Evolutionary conservation across 1,140 invertebrate genomes (phyloP), one percentile per base, ranked within the genome.

Genomic region (Lepidurus arcticus): DNA sequence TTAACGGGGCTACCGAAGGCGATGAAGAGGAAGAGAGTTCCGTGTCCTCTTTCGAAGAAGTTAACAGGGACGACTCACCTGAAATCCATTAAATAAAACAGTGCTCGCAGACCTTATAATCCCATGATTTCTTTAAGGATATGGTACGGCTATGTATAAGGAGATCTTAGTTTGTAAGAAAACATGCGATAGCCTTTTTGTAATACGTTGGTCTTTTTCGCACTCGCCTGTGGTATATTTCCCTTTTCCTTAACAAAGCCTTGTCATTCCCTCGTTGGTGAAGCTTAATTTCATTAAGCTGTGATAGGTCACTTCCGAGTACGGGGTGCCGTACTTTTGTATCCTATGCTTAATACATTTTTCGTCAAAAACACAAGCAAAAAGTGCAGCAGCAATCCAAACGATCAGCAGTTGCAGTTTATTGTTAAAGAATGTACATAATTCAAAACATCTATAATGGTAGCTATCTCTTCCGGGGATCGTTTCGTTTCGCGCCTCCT

Each of bases 1-100:
- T 79, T 1, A 77, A 80, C 24, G 76, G 76, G 26, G 16, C 26
- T 45, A 44, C 76, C 1, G 80, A 78, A 11, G 79, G 79, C 4
- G 78, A 78, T 24, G 80, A 81, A 43, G 79, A 78, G 0, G 80
- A 81, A 47, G 79, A 78, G 1, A 81, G 79, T 42, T 79, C 80
- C 16, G 81, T 78, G 7, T 82, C 81, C 21, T 82, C 81, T 9
- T 82, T 82, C 76, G 81, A 82, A 80, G 81, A 82, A 47, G 78
- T 82, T 42, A 80, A 81, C 75, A 78, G 81, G 42, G 78, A 78
- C 47, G 80, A 81, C 74, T 76, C 78, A 42, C 73, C 79, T 6
- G 44, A 45, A n/a, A 75, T 77, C 42, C 76, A 21, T 21, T 65
- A 65, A 65, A 11, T 16, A 65, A 65, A 21, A 65, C 21, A 7